A percentile compares a stretch with the other conserved stretches of the same genome.
These are phyloP conservation scores for Mastigias papua DNA, from an alignment of 30 jellyfish, hydroid and myxozoan genomes.

Conservation along the genomic window DNA sequence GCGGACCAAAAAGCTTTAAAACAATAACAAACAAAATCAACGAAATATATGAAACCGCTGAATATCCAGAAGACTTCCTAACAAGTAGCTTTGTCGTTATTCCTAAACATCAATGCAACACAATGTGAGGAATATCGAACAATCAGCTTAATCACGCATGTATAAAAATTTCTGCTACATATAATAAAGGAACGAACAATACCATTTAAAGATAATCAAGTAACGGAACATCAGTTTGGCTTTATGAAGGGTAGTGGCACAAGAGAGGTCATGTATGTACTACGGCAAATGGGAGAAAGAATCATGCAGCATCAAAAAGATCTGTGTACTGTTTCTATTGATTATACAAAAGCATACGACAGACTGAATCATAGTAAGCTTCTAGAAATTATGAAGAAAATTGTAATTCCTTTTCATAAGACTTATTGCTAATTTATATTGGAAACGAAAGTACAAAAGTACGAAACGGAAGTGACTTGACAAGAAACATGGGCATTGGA, in stretches of 20 bases:
- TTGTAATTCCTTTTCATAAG: slow-evolving; percentile 29
- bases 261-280: slow-evolving; percentile 1
- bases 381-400: not conserved
- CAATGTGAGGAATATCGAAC: slow-evolving; percentile 38
- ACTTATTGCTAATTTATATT: slow-evolving; percentile 11
- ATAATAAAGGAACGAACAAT: slow-evolving; percentile 2
- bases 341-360: slow-evolving; percentile 52
- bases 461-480: not conserved
- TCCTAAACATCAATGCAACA: slow-evolving; percentile 36
- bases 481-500: slow-evolving; percentile 8
- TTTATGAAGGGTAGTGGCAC: slow-evolving; percentile 15
- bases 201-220: not conserved
- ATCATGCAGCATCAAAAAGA: not conserved
- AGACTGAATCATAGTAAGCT: slow-evolving; percentile 29
- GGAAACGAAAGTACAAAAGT: slow-evolving; percentile 21
- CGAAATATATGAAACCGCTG: slow-evolving; percentile 34
- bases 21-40: slow-evolving; percentile 6
- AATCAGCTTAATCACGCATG: slow-evolving; percentile 23
- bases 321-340: not conserved
- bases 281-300: slow-evolving; percentile 9
- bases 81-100: not conserved
- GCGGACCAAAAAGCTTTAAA: not conserved
- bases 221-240: slow-evolving; percentile 16
- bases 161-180: slow-evolving; percentile 30
- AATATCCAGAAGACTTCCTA: slow-evolving; percentile 36